phyloP scores from a whole-genome alignment of 2,888 invertebrate genomes.

The Thumatha senex region DNA sequence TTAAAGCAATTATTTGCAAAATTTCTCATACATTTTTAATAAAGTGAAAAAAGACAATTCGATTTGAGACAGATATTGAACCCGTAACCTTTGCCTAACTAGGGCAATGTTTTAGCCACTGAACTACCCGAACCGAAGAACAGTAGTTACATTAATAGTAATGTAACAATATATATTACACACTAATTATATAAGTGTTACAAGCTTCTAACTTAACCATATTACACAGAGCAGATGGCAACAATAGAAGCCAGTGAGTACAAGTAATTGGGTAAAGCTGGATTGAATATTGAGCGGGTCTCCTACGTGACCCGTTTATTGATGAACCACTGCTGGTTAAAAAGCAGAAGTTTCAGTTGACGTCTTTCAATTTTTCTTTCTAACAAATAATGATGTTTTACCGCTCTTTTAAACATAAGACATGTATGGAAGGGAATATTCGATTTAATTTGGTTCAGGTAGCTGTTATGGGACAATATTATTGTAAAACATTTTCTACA shows the following conservation, averaged over 20 bases:
- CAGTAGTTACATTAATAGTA: too few species aligned
- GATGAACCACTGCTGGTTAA: background rate
- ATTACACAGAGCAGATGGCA: constrained; percentile 19
- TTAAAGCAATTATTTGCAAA: too few species aligned
- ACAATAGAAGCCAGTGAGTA: constrained; percentile 24
- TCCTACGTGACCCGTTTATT: constrained; percentile 22
- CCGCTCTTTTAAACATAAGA: background rate
- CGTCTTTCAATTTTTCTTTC: background rate
- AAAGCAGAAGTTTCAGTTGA: constrained; percentile 13
- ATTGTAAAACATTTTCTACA: too few species aligned
- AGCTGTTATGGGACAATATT: too few species aligned
- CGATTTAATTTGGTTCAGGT: too few species aligned
- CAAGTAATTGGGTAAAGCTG: constrained; percentile 36
- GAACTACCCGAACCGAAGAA: too few species aligned
- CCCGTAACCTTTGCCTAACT: too few species aligned
- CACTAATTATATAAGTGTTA: constrained; percentile 16
- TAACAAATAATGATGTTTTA: background rate
- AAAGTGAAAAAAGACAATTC: too few species aligned
- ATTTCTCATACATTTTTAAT: too few species aligned
- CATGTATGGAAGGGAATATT: too few species aligned
- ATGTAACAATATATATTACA: background rate
- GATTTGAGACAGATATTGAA: too few species aligned
- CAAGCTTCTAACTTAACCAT: constrained; percentile 24
- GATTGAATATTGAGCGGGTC: constrained; percentile 36
- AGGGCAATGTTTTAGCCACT: too few species aligned